Conservation (phyloP, 2,888 invertebrate genomes). For the Herminia tarsipennalis region DNA sequence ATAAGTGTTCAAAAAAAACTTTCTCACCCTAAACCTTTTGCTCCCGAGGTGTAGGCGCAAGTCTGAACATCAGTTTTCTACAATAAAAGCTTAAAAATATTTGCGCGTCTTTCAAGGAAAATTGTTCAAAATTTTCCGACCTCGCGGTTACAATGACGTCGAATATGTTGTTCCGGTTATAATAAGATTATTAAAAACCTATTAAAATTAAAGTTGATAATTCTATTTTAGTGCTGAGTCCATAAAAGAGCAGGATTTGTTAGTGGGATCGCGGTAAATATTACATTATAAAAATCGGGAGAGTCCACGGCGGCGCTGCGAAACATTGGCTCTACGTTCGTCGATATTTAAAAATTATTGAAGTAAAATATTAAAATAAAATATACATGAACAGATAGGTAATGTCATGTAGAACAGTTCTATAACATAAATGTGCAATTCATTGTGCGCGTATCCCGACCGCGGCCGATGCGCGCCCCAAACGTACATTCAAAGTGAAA, state of each 20-base stretch:
- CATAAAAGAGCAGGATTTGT: slow-evolving; percentile 26
- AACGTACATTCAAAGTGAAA: background rate
- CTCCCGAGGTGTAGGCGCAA: slow-evolving; percentile 70
- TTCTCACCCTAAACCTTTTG: slow-evolving; percentile 57
- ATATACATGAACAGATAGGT: slow-evolving; percentile 11
- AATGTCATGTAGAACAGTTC: background rate
- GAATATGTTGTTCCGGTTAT: slow-evolving; percentile 42
- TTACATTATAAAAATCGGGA: slow-evolving; percentile 24
- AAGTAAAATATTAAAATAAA: slow-evolving; percentile 13
- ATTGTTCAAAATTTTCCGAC: slow-evolving; percentile 78
- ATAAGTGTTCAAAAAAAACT: slow-evolving; percentile 61
- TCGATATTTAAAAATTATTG: slow-evolving; percentile 32
- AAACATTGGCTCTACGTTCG: slow-evolving; percentile 1
- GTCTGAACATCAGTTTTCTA: slow-evolving; percentile 49
- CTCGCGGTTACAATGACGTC: slow-evolving; percentile 58
- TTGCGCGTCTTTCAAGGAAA: slow-evolving; percentile 61
- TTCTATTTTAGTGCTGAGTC: slow-evolving; percentile 17
- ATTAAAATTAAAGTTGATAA: slow-evolving; percentile 25
- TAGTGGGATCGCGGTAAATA: slow-evolving; percentile 13
- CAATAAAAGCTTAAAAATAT: slow-evolving; percentile 49
- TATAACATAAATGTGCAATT: slow-evolving; percentile 30
- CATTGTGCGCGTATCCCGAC: slow-evolving; percentile 22
- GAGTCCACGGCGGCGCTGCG: slow-evolving; percentile 3
- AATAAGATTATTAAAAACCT: slow-evolving; percentile 32
- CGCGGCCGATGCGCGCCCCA: slow-evolving; percentile 14